Percentiles rank a stretch among this genome's conserved stretches.
These are phyloP conservation scores for Leistus spinibarbis DNA, from an alignment of 2,888 invertebrate genomes.

Conservation along the genomic window DNA sequence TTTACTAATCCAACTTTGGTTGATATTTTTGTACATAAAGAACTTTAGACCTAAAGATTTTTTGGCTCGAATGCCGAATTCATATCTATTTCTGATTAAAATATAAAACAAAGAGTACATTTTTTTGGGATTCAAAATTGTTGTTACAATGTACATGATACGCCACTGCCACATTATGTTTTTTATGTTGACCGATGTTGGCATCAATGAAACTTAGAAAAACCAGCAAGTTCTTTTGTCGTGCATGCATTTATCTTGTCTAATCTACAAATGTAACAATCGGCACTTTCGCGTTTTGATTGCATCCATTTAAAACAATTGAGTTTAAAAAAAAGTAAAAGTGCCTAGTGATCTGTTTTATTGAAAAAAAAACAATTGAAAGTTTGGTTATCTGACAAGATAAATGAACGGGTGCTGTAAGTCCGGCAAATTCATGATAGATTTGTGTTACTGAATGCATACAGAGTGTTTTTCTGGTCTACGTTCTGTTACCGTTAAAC, in stretches of 20 bases:
- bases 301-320: background rate
- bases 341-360: background rate
- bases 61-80: background rate
- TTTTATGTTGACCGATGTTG: background rate
- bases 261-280: background rate
- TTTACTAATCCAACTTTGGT: background rate
- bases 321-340: background rate
- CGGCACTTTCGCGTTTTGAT: background rate
- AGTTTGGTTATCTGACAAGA: slow-evolving; percentile 31
- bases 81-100: background rate
- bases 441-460: slow-evolving; percentile 17
- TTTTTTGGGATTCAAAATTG: background rate
- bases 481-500: slow-evolving; percentile 34
- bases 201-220: background rate
- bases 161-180: background rate
- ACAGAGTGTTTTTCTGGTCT: slow-evolving; percentile 25
- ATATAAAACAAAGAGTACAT: background rate
- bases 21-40: background rate
- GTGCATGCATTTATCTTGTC: slow-evolving; percentile 10
- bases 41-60: background rate
- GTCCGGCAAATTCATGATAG: background rate
- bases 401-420: background rate
- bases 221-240: slow-evolving; percentile 20
- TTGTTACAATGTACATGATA: background rate
- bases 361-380: background rate